A percentile compares a stretch with the other conserved stretches of the same genome.
Evolutionary conservation across 1,140 invertebrate species (phyloP).

Genomic region (Drosophila arawakana): DNA sequence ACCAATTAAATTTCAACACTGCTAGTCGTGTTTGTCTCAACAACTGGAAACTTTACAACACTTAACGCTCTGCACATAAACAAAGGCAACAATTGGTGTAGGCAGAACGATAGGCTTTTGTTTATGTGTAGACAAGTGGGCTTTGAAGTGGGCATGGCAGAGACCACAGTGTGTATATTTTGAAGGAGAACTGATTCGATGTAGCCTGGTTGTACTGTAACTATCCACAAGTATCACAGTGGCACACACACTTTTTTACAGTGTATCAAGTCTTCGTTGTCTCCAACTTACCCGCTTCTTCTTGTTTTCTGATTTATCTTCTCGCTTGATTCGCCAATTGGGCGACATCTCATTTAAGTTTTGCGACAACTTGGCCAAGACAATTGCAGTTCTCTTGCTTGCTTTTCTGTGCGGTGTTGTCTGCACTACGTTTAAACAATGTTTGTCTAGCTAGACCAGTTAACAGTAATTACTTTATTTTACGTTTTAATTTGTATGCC

Average conservation of each 20-base stretch:
- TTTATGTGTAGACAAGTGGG: background rate
- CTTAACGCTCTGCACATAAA: slow-evolving; percentile 1
- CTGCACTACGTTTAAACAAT: slow-evolving; percentile 46
- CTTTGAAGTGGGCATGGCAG: too few species aligned
- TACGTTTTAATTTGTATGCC: slow-evolving; percentile 71
- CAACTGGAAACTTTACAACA: slow-evolving; percentile 10
- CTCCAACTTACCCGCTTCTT: background rate
- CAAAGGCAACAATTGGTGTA: background rate
- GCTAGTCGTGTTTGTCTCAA: slow-evolving; percentile 40
- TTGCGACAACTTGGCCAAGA: slow-evolving; percentile 46
- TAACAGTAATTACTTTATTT: slow-evolving; percentile 72
- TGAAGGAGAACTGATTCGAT: too few species aligned
- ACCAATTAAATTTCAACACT: slow-evolving; percentile 64
- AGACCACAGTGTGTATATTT: too few species aligned
- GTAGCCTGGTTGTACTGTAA: too few species aligned
- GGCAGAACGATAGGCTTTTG: background rate
- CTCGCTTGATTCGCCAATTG: slow-evolving; percentile 4
- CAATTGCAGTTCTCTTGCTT: background rate
- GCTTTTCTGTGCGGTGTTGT: slow-evolving; percentile 40
- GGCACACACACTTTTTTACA: too few species aligned
- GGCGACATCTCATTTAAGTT: slow-evolving; percentile 73
- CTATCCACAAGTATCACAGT: too few species aligned
- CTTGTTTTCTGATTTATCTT: background rate
- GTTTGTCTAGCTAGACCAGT: slow-evolving; percentile 54
- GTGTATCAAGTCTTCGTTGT: too few species aligned